These are phyloP conservation scores for Antechinus flavipes DNA, from an alignment of 2,113 vertebrate genomes.

Conservation along the genomic window DNA sequence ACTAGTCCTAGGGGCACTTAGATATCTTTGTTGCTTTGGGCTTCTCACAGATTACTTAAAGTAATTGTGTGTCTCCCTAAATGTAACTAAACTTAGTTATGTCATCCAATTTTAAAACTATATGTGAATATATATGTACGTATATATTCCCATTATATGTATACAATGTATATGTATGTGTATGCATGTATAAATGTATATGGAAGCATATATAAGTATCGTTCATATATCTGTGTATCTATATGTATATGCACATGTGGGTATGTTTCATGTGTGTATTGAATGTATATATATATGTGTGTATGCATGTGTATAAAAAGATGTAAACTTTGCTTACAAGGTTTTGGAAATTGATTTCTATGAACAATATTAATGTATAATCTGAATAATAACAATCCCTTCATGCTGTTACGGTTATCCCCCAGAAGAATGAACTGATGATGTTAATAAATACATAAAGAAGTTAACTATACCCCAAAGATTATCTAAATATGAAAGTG, in stretches of 20 bases:
- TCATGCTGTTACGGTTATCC: background rate
- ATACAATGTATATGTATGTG: background rate
- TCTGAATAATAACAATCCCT: slow-evolving; percentile 9
- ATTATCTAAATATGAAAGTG: background rate
- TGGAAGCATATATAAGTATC: background rate
- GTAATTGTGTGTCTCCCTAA: slow-evolving; percentile 34
- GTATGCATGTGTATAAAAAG: background rate
- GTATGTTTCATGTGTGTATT: background rate
- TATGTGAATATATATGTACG: background rate
- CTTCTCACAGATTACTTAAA: slow-evolving; percentile 44
- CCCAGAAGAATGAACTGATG: background rate
- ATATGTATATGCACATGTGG: background rate
- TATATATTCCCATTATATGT: background rate
- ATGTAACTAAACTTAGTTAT: background rate
- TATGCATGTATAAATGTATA: background rate
- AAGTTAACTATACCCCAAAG: background rate
- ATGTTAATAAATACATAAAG: slow-evolving; percentile 10
- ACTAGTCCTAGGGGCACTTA: background rate
- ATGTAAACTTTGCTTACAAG: background rate
- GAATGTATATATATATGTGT: background rate
- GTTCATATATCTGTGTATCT: background rate
- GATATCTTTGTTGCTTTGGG: slow-evolving; percentile 13
- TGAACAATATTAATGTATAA: background rate
- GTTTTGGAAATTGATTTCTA: slow-evolving; percentile 50
- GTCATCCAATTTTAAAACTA: slow-evolving; percentile 44